These are phyloP conservation scores for Benthosema pterotum DNA, from an alignment of 2,797 vertebrate species.

Conservation along the genomic window DNA sequence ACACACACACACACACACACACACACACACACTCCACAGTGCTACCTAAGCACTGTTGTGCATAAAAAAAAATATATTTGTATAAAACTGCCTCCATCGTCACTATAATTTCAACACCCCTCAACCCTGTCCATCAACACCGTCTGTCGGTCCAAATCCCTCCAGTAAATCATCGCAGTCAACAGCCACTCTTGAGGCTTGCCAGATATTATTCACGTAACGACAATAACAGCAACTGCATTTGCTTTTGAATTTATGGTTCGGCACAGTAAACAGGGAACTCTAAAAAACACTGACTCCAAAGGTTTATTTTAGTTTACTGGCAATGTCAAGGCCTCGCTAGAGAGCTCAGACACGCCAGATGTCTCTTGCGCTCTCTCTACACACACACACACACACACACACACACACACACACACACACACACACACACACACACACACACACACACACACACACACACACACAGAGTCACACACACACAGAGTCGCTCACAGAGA, in stretches of 20 bases:
- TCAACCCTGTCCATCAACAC: not conserved
- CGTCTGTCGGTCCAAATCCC: not conserved
- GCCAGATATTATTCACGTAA: conserved; percentile 54
- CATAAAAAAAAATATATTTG: too few species aligned
- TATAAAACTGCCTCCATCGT: not conserved
- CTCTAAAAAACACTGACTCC: conserved; percentile 1
- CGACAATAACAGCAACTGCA: conserved; percentile 46
- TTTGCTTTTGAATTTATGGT: conserved; percentile 35
- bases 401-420: too few species aligned
- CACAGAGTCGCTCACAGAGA: too few species aligned
- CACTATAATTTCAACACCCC: not conserved
- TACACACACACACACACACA: too few species aligned
- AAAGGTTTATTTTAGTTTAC: conserved; percentile 50
- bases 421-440: too few species aligned
- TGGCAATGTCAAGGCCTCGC: conserved; percentile 42
- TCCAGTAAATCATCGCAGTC: conserved; percentile 37
- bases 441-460: too few species aligned
- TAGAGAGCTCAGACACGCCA: conserved; percentile 33
- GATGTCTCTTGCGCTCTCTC: too few species aligned
- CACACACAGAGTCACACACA: too few species aligned
- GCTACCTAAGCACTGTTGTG: too few species aligned
- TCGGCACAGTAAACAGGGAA: conserved; percentile 1
- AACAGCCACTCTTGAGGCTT: conserved; percentile 45
- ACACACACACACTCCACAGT: too few species aligned
- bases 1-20: too few species aligned